Evolutionary conservation across 2,888 invertebrate species (phyloP), one percentile per base, ranked within the genome.

Genomic region (Drosophila limbata): DNA sequence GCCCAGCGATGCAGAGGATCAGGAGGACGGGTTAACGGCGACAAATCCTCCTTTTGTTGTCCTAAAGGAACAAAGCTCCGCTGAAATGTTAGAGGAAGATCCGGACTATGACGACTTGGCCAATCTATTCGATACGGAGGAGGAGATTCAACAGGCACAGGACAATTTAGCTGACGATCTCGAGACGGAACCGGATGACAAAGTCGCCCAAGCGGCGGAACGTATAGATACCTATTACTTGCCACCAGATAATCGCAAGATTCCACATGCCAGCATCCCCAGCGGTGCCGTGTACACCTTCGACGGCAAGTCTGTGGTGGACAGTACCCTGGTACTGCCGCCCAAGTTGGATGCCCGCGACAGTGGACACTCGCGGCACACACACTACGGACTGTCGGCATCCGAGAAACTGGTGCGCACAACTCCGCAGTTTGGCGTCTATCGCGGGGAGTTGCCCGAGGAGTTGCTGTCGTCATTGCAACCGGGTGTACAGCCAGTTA

Each of bases 251-350:
- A 93, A 94, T 65, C 93, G 94, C 79, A 91, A 90, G 67, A 78
- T 87, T 35, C 82, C 88, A 11, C 80, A 90, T 35, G 75, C 89
- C 21, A 83, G 79, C 48, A 74, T 92, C n/a, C 93, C 93, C 1
- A 93, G 93, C n/a, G 94, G 94, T 21, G 94, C 95, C 0, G 94
- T 95, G 28, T 95, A 96, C 5, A 95, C 96, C 0, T 96, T 95
- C 81, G 96, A 96, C 81, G 96, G 96, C 0, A 96, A 96, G 91
- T 94, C 94, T 51, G 94, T 96, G 5, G 94, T 95, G 1, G 96
- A 96, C 47, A 93, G 93, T 19, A 94, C 94, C 1, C 89, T 95
- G 47, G 94, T 95, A 0, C 94, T 95, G 77, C 92, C 82, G 59
- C 91, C 92, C 37, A 91, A 90, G 64, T 72, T 92, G 13, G 90